Evolutionary conservation across 2,888 invertebrate species (phyloP).

Genomic region (Conops quadrifasciatus): DNA sequence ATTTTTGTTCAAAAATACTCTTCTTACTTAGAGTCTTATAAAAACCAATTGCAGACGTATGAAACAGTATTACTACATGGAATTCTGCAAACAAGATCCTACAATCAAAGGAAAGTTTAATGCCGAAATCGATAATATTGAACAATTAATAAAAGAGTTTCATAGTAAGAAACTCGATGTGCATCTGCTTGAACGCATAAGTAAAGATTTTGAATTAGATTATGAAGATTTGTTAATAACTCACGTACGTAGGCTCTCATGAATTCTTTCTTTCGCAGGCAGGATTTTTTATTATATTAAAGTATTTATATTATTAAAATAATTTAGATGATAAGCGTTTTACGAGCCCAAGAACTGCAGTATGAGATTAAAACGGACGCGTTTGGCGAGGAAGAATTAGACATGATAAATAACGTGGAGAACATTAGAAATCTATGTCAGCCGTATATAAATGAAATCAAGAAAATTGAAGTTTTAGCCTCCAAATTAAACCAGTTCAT

Average conservation of each 20-base stretch:
- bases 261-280: neutral
- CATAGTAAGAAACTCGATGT: slow-evolving; percentile 60
- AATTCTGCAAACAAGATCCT: slow-evolving; percentile 62
- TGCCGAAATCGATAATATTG: slow-evolving; percentile 59
- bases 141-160: slow-evolving; percentile 59
- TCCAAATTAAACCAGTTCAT: slow-evolving; percentile 57
- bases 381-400: slow-evolving; percentile 61
- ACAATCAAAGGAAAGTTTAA: slow-evolving; percentile 58
- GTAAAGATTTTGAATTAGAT: slow-evolving; percentile 62
- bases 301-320: too few species aligned
- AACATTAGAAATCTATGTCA: slow-evolving; percentile 58
- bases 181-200: slow-evolving; percentile 58
- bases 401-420: slow-evolving; percentile 55
- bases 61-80: slow-evolving; percentile 62
- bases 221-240: slow-evolving; percentile 61
- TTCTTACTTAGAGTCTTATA: too few species aligned
- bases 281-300: too few species aligned
- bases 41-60: slow-evolving; percentile 53
- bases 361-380: slow-evolving; percentile 59
- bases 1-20: neutral
- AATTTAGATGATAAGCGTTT: slow-evolving; percentile 55
- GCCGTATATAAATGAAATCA: slow-evolving; percentile 62
- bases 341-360: slow-evolving; percentile 58
- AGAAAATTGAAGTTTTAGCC: slow-evolving; percentile 57
- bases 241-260: slow-evolving; percentile 49